Evolutionary conservation across 1,140 invertebrate species (phyloP), one percentile per base, ranked within the genome.

Genomic region (Lepidurus apus): DNA sequence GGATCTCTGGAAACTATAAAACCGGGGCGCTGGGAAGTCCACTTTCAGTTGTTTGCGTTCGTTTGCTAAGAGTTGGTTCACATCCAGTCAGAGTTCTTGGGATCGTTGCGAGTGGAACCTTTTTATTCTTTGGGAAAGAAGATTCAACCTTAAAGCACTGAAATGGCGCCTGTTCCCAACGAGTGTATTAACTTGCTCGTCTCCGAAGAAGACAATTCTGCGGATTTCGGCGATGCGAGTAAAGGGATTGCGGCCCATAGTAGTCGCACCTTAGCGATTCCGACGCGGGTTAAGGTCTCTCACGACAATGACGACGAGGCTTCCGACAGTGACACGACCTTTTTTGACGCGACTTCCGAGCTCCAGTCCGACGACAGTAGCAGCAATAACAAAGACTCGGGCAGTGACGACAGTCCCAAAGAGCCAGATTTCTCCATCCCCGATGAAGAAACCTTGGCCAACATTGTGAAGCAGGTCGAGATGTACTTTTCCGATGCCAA

Each of bases 401-500:
- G 74, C 76, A 74, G 34, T 24, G 79, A 80, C 74, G 47, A 42
- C 17, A 44, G 21, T 43, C 76, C 81, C 73, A 78, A 81, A 17
- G 81, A 82, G 74, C 81, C 81, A 42, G 81, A 82, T 76, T 81
- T 82, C 79, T 79, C 82, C 42, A 77, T 81, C 11, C 81, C 82
- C 53, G 81, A 82, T 76, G 80, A 82, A 24, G 79, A 82, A 65
- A 75, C 79, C 42, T 79, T 81, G 74, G 76, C 74, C 13, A 79
- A 80, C 42, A 94, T 95, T 79, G 89, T 93, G 53, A 88, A 91
- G 53, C 93, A 95, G 84, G 94, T 96, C 8, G 94, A 96, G 86
- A 96, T 93, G 84, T 97, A 97, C 85, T 97, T 98, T 84, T 95
- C 94, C 78, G 95, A 98, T 84, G 93, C 92, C 21, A 96, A 96